Percentiles rank a stretch among this genome's conserved stretches.
phyloP scores from a whole-genome alignment of 1,140 invertebrate genomes.

The Apis mellifera region DNA sequence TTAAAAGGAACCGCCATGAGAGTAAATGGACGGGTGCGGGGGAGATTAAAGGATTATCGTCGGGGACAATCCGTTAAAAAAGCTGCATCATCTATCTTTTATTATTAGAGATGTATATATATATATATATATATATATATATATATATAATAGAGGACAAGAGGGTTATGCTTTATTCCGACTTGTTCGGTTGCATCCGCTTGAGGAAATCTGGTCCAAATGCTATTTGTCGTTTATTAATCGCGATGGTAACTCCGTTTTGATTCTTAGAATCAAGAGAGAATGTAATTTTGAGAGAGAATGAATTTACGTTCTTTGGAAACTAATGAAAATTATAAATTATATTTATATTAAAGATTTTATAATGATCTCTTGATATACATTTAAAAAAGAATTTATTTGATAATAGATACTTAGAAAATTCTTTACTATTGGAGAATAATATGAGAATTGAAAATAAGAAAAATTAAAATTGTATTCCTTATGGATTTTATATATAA shows the following conservation, averaged over 20 bases:
- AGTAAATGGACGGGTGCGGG: conserved; percentile 28
- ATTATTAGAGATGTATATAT: conserved; percentile 49
- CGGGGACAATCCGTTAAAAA: conserved; percentile 56
- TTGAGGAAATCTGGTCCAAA: too few relatives aligned
- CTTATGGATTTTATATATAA: too few relatives aligned
- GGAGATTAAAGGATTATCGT: conserved; percentile 63
- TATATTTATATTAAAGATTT: background rate
- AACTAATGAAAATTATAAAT: background rate
- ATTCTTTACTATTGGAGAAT: too few relatives aligned
- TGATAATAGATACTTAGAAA: too few relatives aligned
- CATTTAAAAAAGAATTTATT: too few relatives aligned
- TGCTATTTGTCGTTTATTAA: conserved; percentile 5
- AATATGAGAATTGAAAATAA: too few relatives aligned
- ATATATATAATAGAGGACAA: background rate
- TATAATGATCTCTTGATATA: too few relatives aligned
- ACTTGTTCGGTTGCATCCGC: conserved; percentile 34
- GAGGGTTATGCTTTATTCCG: conserved; percentile 21
- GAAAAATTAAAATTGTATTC: too few relatives aligned
- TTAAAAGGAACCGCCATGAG: conserved; percentile 1
- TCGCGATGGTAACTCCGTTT: background rate
- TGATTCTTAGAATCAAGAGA: background rate
- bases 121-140: conserved; percentile 33
- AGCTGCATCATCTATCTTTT: conserved; percentile 39
- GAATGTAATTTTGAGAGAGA: background rate
- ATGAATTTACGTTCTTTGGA: background rate